Percentiles rank a stretch among this genome's conserved stretches.
Evolutionary conservation across 2,113 vertebrate species (phyloP).

Genomic region (Scomber japonicus): DNA sequence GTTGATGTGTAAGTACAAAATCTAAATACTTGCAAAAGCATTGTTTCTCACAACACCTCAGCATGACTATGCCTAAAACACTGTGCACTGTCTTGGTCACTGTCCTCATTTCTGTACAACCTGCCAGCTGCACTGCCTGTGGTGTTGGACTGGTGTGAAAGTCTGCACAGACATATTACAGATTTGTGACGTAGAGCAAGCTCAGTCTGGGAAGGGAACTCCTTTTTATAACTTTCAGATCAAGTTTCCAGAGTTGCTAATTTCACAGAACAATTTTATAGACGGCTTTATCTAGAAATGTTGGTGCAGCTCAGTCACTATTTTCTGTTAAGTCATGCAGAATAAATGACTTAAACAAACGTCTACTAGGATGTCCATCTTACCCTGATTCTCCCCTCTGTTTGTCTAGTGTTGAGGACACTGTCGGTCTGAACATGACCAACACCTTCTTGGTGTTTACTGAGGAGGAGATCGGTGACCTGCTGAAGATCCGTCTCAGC

Average conservation of each 20-base stretch:
- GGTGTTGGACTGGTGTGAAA: too few relatives aligned
- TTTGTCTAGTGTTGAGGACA: conserved; percentile 55
- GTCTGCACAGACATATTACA: neutral
- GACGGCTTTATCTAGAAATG: too few relatives aligned
- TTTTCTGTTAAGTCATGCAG: neutral
- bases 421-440: conserved; percentile 88
- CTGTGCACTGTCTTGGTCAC: too few relatives aligned
- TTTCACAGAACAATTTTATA: neutral
- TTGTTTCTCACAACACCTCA: neutral
- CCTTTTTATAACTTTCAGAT: neutral
- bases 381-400: neutral
- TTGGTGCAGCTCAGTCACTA: neutral
- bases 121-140: too few relatives aligned
- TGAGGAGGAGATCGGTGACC: conserved; percentile 94
- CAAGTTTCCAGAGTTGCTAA: neutral
- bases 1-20: conserved; percentile 90
- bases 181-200: neutral
- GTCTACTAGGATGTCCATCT: neutral
- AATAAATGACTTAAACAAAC: neutral
- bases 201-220: neutral
- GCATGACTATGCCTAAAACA: neutral
- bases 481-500: conserved; percentile 91
- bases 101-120: too few relatives aligned
- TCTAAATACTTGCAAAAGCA: neutral
- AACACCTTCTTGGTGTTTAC: conserved; percentile 97